These are phyloP conservation scores for Limnodromus scolopaceus DNA, from an alignment of 2,797 vertebrate species.

Conservation along the genomic window DNA sequence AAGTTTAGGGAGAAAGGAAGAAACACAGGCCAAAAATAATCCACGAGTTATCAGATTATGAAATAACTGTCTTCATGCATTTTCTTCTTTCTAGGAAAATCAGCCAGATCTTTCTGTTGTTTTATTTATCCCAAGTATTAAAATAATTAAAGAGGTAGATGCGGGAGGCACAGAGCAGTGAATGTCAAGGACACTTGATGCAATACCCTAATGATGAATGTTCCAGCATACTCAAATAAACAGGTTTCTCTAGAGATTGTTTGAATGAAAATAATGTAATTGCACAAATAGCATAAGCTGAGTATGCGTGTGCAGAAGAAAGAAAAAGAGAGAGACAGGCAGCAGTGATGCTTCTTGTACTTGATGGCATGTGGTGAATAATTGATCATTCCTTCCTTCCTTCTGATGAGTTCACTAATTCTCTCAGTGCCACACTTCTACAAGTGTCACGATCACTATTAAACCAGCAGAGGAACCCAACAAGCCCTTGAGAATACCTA, in stretches of 20 bases:
- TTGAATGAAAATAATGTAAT: conserved; percentile 71
- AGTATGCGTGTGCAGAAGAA: background rate
- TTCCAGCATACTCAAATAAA: conserved; percentile 55
- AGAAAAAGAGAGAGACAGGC: conserved; percentile 4
- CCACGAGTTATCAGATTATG: background rate
- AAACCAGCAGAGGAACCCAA: conserved; percentile 59
- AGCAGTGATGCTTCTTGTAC: conserved; percentile 53
- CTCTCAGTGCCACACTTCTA: conserved; percentile 56
- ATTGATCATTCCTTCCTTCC: conserved; percentile 67
- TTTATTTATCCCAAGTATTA: conserved; percentile 41
- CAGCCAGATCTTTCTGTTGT: conserved; percentile 1
- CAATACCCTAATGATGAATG: conserved; percentile 26
- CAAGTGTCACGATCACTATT: conserved; percentile 55
- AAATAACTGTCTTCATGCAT: background rate
- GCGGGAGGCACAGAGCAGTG: background rate
- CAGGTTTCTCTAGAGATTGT: conserved; percentile 50
- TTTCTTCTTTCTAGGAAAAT: background rate
- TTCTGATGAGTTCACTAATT: conserved; percentile 70
- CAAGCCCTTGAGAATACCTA: conserved; percentile 42
- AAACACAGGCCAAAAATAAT: background rate
- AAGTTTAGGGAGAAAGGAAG: background rate
- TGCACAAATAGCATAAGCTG: conserved; percentile 46
- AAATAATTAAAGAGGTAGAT: conserved; percentile 53
- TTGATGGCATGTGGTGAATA: conserved; percentile 70
- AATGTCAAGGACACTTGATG: conserved; percentile 55